These are phyloP conservation scores for Acanthococcus lagerstroemiae DNA, from an alignment of 2,888 invertebrate species.

Conservation along the genomic window DNA sequence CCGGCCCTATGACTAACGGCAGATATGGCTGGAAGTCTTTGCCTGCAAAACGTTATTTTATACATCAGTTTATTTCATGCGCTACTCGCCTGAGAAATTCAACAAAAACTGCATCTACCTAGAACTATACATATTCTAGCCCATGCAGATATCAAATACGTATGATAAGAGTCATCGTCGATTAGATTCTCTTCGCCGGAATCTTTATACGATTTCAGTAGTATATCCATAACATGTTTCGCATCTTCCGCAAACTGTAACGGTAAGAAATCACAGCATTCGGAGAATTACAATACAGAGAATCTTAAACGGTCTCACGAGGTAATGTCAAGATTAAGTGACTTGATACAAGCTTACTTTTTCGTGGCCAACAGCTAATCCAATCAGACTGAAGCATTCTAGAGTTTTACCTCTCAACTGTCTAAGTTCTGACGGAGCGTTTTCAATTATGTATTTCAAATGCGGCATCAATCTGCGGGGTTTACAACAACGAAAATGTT, in stretches of 20 bases:
- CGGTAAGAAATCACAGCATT: constrained; percentile 27
- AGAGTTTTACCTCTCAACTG: constrained; percentile 95
- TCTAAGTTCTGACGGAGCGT: constrained; percentile 79
- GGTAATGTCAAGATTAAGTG: constrained; percentile 1
- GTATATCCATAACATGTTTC: constrained; percentile 88
- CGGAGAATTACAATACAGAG: too few species aligned
- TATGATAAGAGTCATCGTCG: constrained; percentile 93
- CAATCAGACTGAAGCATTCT: constrained; percentile 97
- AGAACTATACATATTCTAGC: constrained; percentile 95
- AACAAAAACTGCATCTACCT: constrained; percentile 42
- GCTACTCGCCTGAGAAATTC: too few species aligned
- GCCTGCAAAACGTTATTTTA: constrained; percentile 44
- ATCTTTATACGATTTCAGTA: constrained; percentile 52
- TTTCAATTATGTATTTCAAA: constrained; percentile 91
- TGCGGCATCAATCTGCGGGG: constrained; percentile 81
- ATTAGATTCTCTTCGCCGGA: constrained; percentile 66
- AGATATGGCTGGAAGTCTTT: constrained; percentile 82
- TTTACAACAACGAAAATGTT: background rate
- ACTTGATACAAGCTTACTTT: too few species aligned
- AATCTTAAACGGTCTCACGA: too few species aligned
- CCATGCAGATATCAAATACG: constrained; percentile 98
- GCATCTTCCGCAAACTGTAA: constrained; percentile 73
- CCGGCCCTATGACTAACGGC: constrained; percentile 90
- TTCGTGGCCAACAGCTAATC: constrained; percentile 47
- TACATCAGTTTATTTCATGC: background rate